phyloP scores from a whole-genome alignment of 2,797 vertebrate genomes.

The Crenuchus spilurus region DNA sequence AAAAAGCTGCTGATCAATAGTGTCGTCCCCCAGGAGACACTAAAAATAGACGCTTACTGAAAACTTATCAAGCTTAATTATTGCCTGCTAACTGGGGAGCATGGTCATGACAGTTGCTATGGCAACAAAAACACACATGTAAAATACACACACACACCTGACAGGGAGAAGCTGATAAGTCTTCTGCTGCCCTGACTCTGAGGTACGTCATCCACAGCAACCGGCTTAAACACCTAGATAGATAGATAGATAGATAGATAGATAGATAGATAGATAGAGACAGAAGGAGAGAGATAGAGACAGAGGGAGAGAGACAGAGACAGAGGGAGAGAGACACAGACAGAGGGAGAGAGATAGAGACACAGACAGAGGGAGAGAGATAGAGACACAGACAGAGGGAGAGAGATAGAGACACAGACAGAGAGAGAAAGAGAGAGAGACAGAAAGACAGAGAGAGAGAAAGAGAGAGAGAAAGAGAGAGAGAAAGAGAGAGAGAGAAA shows the following conservation, averaged over 20 bases:
- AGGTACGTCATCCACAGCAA: conserved; percentile 75
- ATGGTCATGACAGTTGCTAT: conserved; percentile 12
- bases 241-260: not conserved
- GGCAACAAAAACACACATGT: not conserved
- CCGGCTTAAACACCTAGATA: conserved; percentile 83
- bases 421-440: not conserved
- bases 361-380: not conserved
- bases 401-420: not conserved
- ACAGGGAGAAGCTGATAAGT: conserved; percentile 89
- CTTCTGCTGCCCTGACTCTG: conserved; percentile 84
- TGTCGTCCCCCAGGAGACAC: not conserved
- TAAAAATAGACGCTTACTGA: conserved; percentile 47
- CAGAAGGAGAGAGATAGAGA: not conserved
- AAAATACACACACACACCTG: conserved; percentile 70
- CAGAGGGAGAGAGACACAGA: not conserved
- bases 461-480: too few relatives aligned
- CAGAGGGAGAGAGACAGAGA: not conserved
- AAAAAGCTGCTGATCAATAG: conserved; percentile 40
- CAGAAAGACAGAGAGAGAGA: not conserved
- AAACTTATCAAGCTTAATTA: conserved; percentile 49
- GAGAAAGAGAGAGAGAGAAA: too few relatives aligned
- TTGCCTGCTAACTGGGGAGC: conserved; percentile 35
- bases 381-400: not conserved
- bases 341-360: not conserved
- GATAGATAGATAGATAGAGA: not conserved